phyloP scores from a whole-genome alignment of 2,113 vertebrate species.

The Eulemur rufifrons region DNA sequence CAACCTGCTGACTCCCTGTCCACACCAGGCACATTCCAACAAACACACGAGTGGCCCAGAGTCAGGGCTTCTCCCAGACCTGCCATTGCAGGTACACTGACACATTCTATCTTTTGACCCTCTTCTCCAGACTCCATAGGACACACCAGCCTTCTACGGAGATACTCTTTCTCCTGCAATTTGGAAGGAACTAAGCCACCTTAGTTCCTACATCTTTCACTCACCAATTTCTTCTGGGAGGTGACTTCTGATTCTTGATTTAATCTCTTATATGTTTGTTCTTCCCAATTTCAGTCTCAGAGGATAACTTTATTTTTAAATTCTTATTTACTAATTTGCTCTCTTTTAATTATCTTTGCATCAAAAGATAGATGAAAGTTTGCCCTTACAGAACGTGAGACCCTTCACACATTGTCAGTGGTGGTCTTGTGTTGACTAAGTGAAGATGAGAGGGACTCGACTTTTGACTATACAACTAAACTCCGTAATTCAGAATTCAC shows the following conservation, averaged over 20 bases:
- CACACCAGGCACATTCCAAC: not conserved
- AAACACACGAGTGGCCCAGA: not conserved
- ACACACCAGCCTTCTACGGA: not conserved
- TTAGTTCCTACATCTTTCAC: not conserved
- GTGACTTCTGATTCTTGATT: not conserved
- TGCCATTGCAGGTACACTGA: not conserved
- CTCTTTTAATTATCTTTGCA: not conserved
- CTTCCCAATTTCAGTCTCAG: slow-evolving; percentile 19
- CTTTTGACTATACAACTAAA: not conserved
- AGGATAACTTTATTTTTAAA: not conserved
- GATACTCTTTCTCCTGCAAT: not conserved
- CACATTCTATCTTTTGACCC: not conserved
- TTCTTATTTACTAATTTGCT: not conserved
- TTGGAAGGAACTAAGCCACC: not conserved
- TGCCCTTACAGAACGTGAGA: not conserved
- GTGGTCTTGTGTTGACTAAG: not conserved
- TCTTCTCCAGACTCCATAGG: not conserved
- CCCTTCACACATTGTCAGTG: not conserved
- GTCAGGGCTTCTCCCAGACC: not conserved
- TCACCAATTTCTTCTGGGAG: not conserved
- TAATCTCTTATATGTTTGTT: not conserved
- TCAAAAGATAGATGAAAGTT: not conserved
- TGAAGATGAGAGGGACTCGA: not conserved
- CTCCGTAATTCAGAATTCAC: not conserved
- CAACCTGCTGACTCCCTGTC: not conserved